Base-by-base conservation (phyloP, 2,888 invertebrate genomes). In the Luffia ferchaultella region DNA sequence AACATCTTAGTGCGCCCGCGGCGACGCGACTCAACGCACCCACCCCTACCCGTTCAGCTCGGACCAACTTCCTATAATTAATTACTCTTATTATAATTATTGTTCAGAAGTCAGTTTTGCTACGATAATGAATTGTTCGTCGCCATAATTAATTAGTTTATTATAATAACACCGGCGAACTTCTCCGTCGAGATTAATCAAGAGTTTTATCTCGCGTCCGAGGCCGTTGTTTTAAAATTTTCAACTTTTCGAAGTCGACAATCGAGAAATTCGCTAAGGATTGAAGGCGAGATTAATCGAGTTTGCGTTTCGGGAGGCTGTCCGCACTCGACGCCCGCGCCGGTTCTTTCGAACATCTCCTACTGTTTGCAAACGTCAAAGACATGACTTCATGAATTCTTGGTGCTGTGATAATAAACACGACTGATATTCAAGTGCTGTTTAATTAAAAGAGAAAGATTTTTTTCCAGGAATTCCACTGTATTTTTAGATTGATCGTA, bases 61-160 rank as follows among this genome's bases (percentile, higher is more conserved):
- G 73, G 77, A 76, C 72, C 73, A 78, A 82, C 77, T 83, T 82
- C 77, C 79, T 73, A 80, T 82, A 83, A 83, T 83, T 83, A 82
- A 83, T 83, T 80, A 83, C 73, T 73, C 82, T 82, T 80, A 83
- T 83, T 83, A 83, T 82, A 80, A 82, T 83, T 82, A 83, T 80
- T 82, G 83, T 83, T 83, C 75, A 70, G 76, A 82, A 79, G 82
- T 80, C 82, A 83, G 82, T 83, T 82, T 76, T 78, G 80, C 80
- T 73, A 72, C 82, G 78, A 82, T 83, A 83, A 83, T 80, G 82
- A 83, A 83, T 82, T 80, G 82, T 80, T 79, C 76, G 70, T 67
- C 66, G 72, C 77, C 72, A 78, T 80, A 80, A 83, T 83, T 82
- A 83, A 83, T 83, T 82, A 83, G 82, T 82, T 82, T 83, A 80